phyloP scores from a whole-genome alignment of 35 echinoderm and acorn worm genomes.

The Hemicentrotus pulcherrimus region DNA sequence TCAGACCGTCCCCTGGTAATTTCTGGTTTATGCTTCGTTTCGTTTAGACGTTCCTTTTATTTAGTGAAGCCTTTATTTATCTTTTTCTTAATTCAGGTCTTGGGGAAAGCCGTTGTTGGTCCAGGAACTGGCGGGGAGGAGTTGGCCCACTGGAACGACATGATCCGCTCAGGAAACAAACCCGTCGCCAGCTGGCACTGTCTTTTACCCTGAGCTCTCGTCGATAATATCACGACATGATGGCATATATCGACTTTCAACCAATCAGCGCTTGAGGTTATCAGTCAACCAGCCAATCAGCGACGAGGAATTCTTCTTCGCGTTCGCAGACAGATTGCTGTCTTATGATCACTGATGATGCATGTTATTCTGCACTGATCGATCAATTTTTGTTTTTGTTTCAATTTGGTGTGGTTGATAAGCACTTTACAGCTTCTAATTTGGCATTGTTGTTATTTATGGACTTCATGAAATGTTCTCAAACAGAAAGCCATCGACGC shows the following conservation, averaged over 20 bases:
- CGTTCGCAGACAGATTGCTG: neutral
- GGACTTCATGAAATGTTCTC: no score
- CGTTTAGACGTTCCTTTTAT: no score
- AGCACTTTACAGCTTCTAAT: no score
- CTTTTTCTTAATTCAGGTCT: conserved; percentile 65
- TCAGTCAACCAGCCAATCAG: neutral
- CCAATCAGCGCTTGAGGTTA: neutral
- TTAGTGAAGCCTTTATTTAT: neutral
- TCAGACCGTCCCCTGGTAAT: no score
- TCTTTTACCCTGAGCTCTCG: conserved; percentile 55
- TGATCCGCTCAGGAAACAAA: conserved; percentile 86
- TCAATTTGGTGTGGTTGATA: neutral
- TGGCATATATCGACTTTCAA: neutral
- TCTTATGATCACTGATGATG: neutral
- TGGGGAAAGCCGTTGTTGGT: conserved; percentile 73
- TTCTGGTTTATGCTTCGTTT: no score
- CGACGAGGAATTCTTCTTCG: neutral
- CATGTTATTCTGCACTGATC: neutral
- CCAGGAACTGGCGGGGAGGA: conserved; percentile 93
- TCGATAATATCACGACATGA: neutral
- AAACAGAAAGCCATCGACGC: no score
- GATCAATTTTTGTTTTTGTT: neutral
- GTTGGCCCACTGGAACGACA: conserved; percentile 98
- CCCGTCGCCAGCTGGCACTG: conserved; percentile 94
- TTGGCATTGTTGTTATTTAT: no score